Evolutionary conservation across 2,113 vertebrate genomes (phyloP).

Genomic region (Gadus chalcogrammus): DNA sequence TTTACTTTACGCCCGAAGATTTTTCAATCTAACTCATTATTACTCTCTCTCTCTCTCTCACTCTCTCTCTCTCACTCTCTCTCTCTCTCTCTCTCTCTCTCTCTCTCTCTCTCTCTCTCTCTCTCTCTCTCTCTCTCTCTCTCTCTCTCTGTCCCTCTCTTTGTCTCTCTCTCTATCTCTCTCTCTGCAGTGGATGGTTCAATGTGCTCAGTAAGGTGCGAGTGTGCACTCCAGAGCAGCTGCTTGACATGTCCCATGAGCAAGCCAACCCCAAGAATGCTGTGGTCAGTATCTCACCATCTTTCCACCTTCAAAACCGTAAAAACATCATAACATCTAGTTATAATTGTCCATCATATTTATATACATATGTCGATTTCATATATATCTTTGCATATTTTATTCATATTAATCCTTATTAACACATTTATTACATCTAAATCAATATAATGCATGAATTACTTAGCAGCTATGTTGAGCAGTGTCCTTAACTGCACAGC

Average conservation of each 20-base stretch:
- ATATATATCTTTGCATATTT: too few relatives aligned
- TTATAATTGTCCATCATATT: too few relatives aligned
- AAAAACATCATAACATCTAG: too few relatives aligned
- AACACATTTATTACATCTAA: not conserved
- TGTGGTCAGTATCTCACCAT: conserved; percentile 70
- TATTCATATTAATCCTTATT: not conserved
- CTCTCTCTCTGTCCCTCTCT: too few relatives aligned
- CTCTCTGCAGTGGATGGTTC: conserved; percentile 81
- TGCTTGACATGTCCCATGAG: conserved; percentile 90
- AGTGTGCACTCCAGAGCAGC: conserved; percentile 83
- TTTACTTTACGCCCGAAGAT: too few relatives aligned
- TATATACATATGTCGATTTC: too few relatives aligned
- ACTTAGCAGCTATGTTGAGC: not conserved
- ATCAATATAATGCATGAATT: not conserved
- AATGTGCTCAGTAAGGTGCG: conserved; percentile 86
- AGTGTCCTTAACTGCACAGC: not conserved
- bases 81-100: too few relatives aligned
- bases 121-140: too few relatives aligned
- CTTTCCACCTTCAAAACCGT: too few relatives aligned
- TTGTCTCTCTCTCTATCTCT: not conserved
- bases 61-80: too few relatives aligned
- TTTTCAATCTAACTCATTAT: too few relatives aligned
- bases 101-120: conserved; percentile 5
- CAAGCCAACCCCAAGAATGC: conserved; percentile 94
- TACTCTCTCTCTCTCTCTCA: too few relatives aligned